Conservation (phyloP, 2,888 invertebrate species). For the Gymnoscelis rufifasciata region DNA sequence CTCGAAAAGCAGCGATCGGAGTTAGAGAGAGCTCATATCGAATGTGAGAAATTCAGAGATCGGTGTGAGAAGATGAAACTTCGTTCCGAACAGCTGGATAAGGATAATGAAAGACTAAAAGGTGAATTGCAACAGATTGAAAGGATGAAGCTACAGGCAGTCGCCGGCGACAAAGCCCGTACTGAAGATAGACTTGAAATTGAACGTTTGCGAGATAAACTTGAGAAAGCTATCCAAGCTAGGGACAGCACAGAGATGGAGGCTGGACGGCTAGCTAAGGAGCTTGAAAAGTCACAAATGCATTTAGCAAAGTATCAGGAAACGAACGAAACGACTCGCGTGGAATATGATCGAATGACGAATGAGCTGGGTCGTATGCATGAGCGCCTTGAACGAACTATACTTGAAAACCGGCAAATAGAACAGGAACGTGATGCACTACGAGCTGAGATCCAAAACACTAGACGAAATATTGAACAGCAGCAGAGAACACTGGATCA, state of each 20-base stretch:
- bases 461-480: constrained; percentile 81
- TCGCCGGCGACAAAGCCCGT: constrained; percentile 81
- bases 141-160: constrained; percentile 84
- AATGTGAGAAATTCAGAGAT: constrained; percentile 92
- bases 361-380: constrained; percentile 89
- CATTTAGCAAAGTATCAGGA: constrained; percentile 91
- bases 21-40: constrained; percentile 90
- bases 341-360: constrained; percentile 91
- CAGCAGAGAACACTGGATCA: constrained; percentile 83
- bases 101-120: constrained; percentile 74
- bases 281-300: constrained; percentile 91
- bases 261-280: constrained; percentile 89
- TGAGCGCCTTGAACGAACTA: constrained; percentile 87
- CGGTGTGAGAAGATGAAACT: constrained; percentile 90
- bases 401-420: constrained; percentile 82
- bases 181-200: constrained; percentile 87
- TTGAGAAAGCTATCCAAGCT: constrained; percentile 90
- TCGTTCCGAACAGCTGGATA: constrained; percentile 84
- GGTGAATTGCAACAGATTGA: constrained; percentile 83
- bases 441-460: constrained; percentile 83
- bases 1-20: constrained; percentile 90
- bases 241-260: constrained; percentile 92
- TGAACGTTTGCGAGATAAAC: constrained; percentile 89
- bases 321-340: constrained; percentile 88
- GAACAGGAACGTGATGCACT: constrained; percentile 87